phyloP scores from a whole-genome alignment of 2,797 vertebrate genomes.

The Gallirallus australis region DNA sequence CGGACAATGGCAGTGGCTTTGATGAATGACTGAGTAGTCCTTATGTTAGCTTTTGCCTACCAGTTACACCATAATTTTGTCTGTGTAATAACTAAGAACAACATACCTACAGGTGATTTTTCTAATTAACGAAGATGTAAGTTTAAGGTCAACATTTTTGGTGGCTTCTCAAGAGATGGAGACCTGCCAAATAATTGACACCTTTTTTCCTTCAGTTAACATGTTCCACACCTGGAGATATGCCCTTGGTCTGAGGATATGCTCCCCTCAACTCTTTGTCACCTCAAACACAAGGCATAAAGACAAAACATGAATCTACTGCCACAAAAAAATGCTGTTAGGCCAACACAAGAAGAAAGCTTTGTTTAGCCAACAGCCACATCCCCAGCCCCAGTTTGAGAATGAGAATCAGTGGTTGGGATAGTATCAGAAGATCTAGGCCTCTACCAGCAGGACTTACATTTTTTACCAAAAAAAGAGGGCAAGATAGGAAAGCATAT shows the following conservation, averaged over 20 bases:
- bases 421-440: background rate
- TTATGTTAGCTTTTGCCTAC: background rate
- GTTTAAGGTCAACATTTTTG: background rate
- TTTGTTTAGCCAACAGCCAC: background rate
- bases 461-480: background rate
- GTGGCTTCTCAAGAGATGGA: background rate
- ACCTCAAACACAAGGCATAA: background rate
- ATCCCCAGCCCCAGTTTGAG: background rate
- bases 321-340: background rate
- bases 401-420: rapidly evolving
- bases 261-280: background rate
- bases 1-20: background rate
- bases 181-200: background rate
- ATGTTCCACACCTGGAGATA: background rate
- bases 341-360: background rate
- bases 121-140: background rate
- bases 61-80: slow-evolving; percentile 1
- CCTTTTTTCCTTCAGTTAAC: background rate
- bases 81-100: background rate
- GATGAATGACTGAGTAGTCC: background rate
- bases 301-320: background rate
- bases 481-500: background rate
- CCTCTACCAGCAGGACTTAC: rapidly evolving
- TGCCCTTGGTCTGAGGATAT: background rate
- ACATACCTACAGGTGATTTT: background rate